These are phyloP conservation scores for Macrotrachela quadricornifera DNA, from an alignment of 1,140 invertebrate species.

Conservation along the genomic window DNA sequence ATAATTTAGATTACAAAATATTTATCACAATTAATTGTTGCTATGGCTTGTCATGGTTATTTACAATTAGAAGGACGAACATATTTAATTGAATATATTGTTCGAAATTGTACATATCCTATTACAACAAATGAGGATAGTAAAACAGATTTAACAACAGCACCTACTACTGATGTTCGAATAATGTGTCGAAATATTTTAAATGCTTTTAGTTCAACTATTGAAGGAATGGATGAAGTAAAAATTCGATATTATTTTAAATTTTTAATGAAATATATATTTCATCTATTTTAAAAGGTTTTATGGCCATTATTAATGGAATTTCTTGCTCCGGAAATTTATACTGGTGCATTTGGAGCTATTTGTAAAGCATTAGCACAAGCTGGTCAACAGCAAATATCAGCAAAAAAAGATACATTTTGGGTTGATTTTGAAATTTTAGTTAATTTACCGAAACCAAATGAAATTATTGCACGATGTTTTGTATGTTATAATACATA, in stretches of 20 bases:
- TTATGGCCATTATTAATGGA: slow-evolving; percentile 56
- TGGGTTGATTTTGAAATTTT: slow-evolving; percentile 25
- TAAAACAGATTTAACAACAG: not conserved
- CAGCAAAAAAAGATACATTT: slow-evolving; percentile 31
- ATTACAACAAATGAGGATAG: slow-evolving; percentile 12
- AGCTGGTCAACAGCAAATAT: slow-evolving; percentile 32
- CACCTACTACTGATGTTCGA: not conserved
- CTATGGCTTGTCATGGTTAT: slow-evolving; percentile 51
- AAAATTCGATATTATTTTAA: no score
- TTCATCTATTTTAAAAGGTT: slow-evolving; percentile 18
- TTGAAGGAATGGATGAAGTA: no score
- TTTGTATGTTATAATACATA: no score
- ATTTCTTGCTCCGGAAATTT: slow-evolving; percentile 45
- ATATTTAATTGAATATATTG: slow-evolving; percentile 54
- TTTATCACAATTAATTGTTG: slow-evolving; percentile 54
- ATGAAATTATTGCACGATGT: not conserved
- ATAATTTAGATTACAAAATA: slow-evolving; percentile 47
- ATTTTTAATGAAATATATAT: no score
- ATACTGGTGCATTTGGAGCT: slow-evolving; percentile 40
- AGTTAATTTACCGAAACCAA: slow-evolving; percentile 13
- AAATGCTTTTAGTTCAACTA: no score
- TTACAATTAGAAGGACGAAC: slow-evolving; percentile 44
- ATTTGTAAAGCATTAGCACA: slow-evolving; percentile 45
- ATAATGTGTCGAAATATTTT: slow-evolving; percentile 8
- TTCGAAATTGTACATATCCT: slow-evolving; percentile 45